Conservation (phyloP, 2,113 vertebrate genomes). For the Nannobrachium achirus region DNA sequence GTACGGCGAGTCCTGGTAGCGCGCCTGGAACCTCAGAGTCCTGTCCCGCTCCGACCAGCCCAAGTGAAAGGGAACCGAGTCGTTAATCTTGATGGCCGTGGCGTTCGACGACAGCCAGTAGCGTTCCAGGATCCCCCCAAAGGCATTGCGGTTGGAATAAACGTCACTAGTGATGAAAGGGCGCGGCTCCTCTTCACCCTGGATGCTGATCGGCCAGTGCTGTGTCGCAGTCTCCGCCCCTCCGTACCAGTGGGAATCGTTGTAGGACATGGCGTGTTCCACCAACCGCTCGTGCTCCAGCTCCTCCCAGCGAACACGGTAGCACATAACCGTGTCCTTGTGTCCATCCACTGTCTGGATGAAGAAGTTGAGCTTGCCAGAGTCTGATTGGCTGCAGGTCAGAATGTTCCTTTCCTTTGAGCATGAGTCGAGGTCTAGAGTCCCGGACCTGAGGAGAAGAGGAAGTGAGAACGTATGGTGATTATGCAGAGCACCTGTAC, state of each 20-base stretch:
- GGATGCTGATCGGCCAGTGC: slow-evolving; percentile 90
- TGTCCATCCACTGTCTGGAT: slow-evolving; percentile 86
- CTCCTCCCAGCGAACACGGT: slow-evolving; percentile 95
- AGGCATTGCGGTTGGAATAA: slow-evolving; percentile 85
- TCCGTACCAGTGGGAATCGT: slow-evolving; percentile 92
- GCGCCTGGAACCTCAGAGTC: slow-evolving; percentile 86
- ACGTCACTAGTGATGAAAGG: slow-evolving; percentile 93
- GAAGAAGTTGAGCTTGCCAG: slow-evolving; percentile 90
- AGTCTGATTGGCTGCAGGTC: slow-evolving; percentile 82
- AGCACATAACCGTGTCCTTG: slow-evolving; percentile 94
- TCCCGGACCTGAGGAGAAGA: slow-evolving; percentile 77
- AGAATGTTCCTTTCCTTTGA: slow-evolving; percentile 84
- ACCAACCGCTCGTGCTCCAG: slow-evolving; percentile 73
- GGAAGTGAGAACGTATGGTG: background rate
- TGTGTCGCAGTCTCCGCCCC: slow-evolving; percentile 90
- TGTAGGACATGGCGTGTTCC: slow-evolving; percentile 92
- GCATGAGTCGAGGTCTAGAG: slow-evolving; percentile 90
- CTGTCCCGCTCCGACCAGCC: slow-evolving; percentile 89
- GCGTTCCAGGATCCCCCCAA: slow-evolving; percentile 92
- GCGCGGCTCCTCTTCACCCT: slow-evolving; percentile 85
- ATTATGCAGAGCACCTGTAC: background rate
- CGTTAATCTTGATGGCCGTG: slow-evolving; percentile 92
- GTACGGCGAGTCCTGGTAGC: slow-evolving; percentile 88
- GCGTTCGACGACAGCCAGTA: slow-evolving; percentile 97
- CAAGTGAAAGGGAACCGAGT: slow-evolving; percentile 94